These are phyloP conservation scores for Lepidurus apus DNA, from an alignment of 1,140 invertebrate species.

Conservation along the genomic window DNA sequence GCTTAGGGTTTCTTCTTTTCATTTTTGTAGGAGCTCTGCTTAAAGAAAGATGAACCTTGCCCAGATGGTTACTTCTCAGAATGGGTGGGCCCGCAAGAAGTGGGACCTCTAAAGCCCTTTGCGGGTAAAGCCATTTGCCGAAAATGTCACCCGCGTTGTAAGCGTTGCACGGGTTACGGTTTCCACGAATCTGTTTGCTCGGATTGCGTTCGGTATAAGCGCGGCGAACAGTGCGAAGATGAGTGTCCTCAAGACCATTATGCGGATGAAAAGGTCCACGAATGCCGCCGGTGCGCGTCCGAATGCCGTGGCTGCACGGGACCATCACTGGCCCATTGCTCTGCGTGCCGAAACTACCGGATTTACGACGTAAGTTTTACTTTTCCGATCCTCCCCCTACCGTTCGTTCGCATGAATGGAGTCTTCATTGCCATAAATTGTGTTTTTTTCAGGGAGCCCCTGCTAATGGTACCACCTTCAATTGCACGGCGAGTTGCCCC, in stretches of 20 bases:
- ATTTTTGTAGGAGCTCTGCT: slow-evolving; percentile 53
- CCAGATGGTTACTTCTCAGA: slow-evolving; percentile 79
- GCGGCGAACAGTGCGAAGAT: slow-evolving; percentile 83
- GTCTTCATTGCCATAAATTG: background rate
- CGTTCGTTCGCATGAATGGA: slow-evolving; percentile 32
- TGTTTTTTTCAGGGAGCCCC: background rate
- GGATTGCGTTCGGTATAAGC: slow-evolving; percentile 75
- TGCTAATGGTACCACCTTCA: slow-evolving; percentile 63
- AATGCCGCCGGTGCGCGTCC: slow-evolving; percentile 69
- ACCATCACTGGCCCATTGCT: slow-evolving; percentile 67
- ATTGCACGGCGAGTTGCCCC: slow-evolving; percentile 81
- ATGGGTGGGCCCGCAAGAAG: slow-evolving; percentile 68
- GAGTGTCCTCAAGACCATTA: slow-evolving; percentile 81
- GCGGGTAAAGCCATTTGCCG: slow-evolving; percentile 77
- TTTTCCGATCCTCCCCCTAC: slow-evolving; percentile 14
- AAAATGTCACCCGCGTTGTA: slow-evolving; percentile 84
- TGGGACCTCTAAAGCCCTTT: slow-evolving; percentile 59
- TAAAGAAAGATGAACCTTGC: slow-evolving; percentile 72
- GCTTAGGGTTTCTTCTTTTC: background rate
- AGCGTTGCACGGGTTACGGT: slow-evolving; percentile 79
- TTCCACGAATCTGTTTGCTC: slow-evolving; percentile 72
- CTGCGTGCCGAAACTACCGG: slow-evolving; percentile 78
- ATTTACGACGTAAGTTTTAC: slow-evolving; percentile 55
- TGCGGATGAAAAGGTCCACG: slow-evolving; percentile 56
- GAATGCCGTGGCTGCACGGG: slow-evolving; percentile 83